A percentile compares a stretch with the other conserved stretches of the same genome.
phyloP scores from a whole-genome alignment of 2,888 invertebrate species.

The Drosophila sordidula region DNA sequence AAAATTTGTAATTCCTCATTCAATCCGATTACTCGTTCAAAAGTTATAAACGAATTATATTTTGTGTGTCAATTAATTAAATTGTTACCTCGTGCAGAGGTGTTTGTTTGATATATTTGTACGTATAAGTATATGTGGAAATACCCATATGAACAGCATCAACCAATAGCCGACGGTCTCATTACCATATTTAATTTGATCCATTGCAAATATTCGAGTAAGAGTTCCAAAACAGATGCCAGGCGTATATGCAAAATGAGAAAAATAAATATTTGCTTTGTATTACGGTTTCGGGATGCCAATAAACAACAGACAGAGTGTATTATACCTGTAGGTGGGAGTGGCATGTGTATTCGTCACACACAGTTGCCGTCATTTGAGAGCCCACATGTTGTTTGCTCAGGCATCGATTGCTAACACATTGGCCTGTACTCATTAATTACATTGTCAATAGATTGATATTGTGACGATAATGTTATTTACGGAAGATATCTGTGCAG shows the following conservation, averaged over 20 bases:
- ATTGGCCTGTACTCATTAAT: constrained; percentile 56
- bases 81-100: no score
- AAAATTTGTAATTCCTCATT: no score
- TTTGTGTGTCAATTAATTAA: no score
- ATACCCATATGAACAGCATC: constrained; percentile 16
- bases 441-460: constrained; percentile 67
- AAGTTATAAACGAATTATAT: no score
- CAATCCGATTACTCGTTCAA: no score
- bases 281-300: constrained; percentile 50
- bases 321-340: constrained; percentile 23
- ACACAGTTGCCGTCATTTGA: neutral
- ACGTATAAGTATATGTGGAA: neutral
- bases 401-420: constrained; percentile 41
- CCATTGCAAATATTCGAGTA: constrained; percentile 27
- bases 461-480: constrained; percentile 30
- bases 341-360: constrained; percentile 41
- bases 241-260: constrained; percentile 39
- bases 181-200: constrained; percentile 60
- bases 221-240: constrained; percentile 20
- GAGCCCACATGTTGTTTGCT: constrained; percentile 29
- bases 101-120: neutral
- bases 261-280: constrained; percentile 66
- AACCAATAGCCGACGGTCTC: constrained; percentile 21
- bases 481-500: constrained; percentile 32
- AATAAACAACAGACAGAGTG: constrained; percentile 48